Evolutionary conservation across 1,140 invertebrate genomes (phyloP).

Genomic region (Zaprionus gabonicus): DNA sequence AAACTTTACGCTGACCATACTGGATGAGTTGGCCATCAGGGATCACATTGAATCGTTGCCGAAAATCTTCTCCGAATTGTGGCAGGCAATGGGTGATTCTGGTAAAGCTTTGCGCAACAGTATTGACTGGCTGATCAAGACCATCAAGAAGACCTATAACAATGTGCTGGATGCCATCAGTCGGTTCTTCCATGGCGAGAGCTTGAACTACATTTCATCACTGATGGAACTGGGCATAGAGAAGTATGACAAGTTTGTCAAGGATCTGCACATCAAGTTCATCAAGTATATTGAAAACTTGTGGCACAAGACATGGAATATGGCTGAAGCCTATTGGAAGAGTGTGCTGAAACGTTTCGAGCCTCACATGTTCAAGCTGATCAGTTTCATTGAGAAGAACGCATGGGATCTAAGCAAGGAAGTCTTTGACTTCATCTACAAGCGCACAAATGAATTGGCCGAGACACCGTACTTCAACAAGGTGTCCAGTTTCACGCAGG

Average conservation of each 20-base stretch:
- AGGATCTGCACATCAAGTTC: constrained; percentile 91
- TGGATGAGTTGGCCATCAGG: constrained; percentile 91
- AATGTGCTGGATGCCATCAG: constrained; percentile 89
- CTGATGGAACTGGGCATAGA: constrained; percentile 89
- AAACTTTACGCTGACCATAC: constrained; percentile 87
- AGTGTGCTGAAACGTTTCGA: constrained; percentile 89
- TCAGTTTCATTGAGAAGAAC: constrained; percentile 90
- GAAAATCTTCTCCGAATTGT: constrained; percentile 91
- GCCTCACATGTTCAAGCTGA: constrained; percentile 90
- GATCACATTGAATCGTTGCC: constrained; percentile 91
- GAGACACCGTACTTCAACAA: constrained; percentile 92
- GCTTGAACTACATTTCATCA: constrained; percentile 88
- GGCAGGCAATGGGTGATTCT: constrained; percentile 93
- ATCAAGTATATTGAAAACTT: constrained; percentile 90
- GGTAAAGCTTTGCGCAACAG: constrained; percentile 91
- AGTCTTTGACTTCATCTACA: constrained; percentile 91
- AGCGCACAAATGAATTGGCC: constrained; percentile 90
- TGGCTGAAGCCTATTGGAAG: constrained; percentile 89
- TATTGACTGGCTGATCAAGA: constrained; percentile 90
- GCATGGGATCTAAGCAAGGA: constrained; percentile 90
- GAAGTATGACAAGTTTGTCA: constrained; percentile 91
- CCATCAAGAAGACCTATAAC: constrained; percentile 89
- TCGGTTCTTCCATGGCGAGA: constrained; percentile 89
- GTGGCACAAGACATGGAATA: constrained; percentile 87
- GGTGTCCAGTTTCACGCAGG: constrained; percentile 91